A percentile compares a stretch with the other conserved stretches of the same genome.
Conservation (phyloP, 2,113 vertebrate species). For the Channa maculata region DNA sequence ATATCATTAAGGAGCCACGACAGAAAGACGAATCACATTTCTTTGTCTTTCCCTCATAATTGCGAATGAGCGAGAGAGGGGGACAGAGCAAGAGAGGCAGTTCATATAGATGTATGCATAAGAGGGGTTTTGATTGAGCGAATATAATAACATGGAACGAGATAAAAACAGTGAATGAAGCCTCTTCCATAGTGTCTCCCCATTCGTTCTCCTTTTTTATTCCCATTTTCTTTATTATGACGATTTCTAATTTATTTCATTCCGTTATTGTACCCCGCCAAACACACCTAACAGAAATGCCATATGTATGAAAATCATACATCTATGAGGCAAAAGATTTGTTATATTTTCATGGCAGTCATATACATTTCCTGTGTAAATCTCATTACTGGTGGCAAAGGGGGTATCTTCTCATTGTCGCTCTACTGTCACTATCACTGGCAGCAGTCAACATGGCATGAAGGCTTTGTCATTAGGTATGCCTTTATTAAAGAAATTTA, state of each 20-base stretch:
- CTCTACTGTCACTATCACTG: conserved; percentile 63
- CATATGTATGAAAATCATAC: conserved; percentile 71
- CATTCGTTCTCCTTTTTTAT: conserved; percentile 51
- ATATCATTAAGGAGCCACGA: conserved; percentile 82
- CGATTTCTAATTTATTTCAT: conserved; percentile 74
- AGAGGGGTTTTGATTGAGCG: conserved; percentile 80
- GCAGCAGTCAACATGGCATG: conserved; percentile 64
- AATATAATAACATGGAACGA: conserved; percentile 80
- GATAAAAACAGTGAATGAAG: conserved; percentile 81
- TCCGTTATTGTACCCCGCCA: conserved; percentile 56
- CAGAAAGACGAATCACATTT: conserved; percentile 84
- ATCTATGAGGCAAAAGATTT: conserved; percentile 71
- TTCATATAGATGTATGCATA: conserved; percentile 81
- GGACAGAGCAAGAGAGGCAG: conserved; percentile 62
- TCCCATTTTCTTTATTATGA: conserved; percentile 69
- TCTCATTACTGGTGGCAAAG: conserved; percentile 77
- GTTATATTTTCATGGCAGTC: conserved; percentile 76
- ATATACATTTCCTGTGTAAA: conserved; percentile 70
- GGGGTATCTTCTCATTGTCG: conserved; percentile 59
- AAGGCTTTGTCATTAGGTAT: conserved; percentile 74
- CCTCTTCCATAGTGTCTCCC: conserved; percentile 60
- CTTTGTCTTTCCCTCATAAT: conserved; percentile 85
- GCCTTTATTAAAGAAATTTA: conserved; percentile 74
- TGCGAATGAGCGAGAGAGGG: conserved; percentile 69
- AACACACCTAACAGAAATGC: conserved; percentile 52